Conservation (phyloP, 2,113 vertebrate genomes). For the Serinus canaria region DNA sequence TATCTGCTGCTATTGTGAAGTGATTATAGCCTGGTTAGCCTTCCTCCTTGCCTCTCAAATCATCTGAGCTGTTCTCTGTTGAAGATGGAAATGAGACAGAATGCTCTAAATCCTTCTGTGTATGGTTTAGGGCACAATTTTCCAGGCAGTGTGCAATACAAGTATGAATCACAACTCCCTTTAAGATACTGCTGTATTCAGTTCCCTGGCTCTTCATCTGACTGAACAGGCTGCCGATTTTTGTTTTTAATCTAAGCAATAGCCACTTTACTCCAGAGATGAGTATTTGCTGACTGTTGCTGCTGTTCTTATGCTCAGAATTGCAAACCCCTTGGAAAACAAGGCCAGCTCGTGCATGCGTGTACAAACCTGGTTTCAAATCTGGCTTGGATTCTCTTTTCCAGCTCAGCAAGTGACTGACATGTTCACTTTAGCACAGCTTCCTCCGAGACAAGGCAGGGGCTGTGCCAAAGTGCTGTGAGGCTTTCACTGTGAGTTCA, state of each 20-base stretch:
- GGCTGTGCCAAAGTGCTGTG: background rate
- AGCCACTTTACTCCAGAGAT: background rate
- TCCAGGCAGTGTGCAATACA: background rate
- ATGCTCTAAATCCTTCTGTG: background rate
- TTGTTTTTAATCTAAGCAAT: conserved; percentile 3
- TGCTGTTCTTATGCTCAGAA: background rate
- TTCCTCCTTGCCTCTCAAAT: background rate
- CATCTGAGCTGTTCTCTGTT: background rate
- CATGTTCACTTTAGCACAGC: conserved; percentile 13
- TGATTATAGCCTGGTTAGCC: background rate
- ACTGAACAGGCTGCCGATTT: background rate
- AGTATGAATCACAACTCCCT: conserved; percentile 13
- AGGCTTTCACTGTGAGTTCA: background rate
- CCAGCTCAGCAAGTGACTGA: conserved; percentile 41
- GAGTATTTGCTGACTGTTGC: background rate
- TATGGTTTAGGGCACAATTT: background rate
- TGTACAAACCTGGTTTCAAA: conserved; percentile 7
- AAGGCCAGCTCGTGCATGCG: background rate
- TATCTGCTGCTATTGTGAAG: background rate
- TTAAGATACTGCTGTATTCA: background rate
- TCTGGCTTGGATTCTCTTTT: conserved; percentile 17
- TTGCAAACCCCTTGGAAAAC: background rate
- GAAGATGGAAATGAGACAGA: background rate
- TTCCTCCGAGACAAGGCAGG: background rate
- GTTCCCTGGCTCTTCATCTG: background rate